Conservation (phyloP, 2,797 vertebrate genomes). For the Rhinogobio ventralis region DNA sequence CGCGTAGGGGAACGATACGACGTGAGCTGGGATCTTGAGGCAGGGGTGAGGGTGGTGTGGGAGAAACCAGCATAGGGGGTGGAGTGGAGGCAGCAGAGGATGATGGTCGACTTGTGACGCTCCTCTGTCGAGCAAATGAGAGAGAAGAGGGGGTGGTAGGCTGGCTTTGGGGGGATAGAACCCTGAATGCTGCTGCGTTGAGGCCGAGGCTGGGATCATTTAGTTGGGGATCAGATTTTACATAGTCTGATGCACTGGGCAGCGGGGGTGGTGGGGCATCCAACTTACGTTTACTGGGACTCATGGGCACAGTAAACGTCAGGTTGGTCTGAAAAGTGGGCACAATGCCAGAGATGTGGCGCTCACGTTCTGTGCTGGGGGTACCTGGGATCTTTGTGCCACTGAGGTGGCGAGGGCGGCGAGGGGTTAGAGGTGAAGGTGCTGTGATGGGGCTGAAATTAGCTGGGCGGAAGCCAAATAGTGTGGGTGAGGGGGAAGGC, state of each 20-base stretch:
- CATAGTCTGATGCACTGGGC: slow-evolving; percentile 76
- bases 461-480: slow-evolving; percentile 89
- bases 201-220: slow-evolving; percentile 69
- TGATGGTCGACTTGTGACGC: slow-evolving; percentile 79
- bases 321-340: slow-evolving; percentile 90
- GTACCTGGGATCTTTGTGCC: slow-evolving; percentile 85
- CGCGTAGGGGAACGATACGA: slow-evolving; percentile 85
- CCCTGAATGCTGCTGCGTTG: slow-evolving; percentile 77
- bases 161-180: slow-evolving; percentile 85
- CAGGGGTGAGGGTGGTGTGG: slow-evolving; percentile 86
- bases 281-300: slow-evolving; percentile 88
- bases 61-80: slow-evolving; percentile 87
- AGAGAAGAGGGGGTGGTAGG: slow-evolving; percentile 77
- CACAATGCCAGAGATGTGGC: slow-evolving; percentile 84
- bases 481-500: slow-evolving; percentile 88
- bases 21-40: slow-evolving; percentile 87
- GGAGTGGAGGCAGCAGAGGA: slow-evolving; percentile 85
- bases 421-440: slow-evolving; percentile 79
- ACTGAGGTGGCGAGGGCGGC: slow-evolving; percentile 86
- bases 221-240: slow-evolving; percentile 71
- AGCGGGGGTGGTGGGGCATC: slow-evolving; percentile 79
- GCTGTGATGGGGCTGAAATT: slow-evolving; percentile 91
- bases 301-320: slow-evolving; percentile 94
- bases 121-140: slow-evolving; percentile 77
- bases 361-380: slow-evolving; percentile 80